Evolutionary conservation across 2,113 vertebrate genomes (phyloP).

Genomic region (Romanogobio albipinnatus): DNA sequence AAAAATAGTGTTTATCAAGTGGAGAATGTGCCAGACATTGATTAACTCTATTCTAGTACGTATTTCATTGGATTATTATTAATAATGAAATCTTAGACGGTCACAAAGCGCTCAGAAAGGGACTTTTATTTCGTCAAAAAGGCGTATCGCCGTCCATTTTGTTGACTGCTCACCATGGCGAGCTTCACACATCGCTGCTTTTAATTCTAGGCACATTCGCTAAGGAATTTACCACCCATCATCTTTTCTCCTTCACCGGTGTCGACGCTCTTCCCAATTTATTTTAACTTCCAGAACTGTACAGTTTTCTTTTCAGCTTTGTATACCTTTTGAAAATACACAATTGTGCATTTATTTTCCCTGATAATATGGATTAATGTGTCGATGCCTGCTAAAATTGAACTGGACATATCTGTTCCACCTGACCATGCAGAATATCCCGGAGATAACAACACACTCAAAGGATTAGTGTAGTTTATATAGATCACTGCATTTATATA

Average conservation of each 20-base stretch:
- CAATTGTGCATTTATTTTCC: slow-evolving; percentile 2
- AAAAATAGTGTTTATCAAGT: not conserved
- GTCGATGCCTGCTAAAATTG: not conserved
- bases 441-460: not conserved
- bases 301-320: not conserved
- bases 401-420: slow-evolving; percentile 29
- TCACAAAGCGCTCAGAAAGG: not conserved
- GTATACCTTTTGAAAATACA: not conserved
- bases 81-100: not conserved
- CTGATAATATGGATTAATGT: slow-evolving; percentile 18
- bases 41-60: not conserved
- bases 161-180: slow-evolving; percentile 35
- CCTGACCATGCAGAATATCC: slow-evolving; percentile 33
- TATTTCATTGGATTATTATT: not conserved
- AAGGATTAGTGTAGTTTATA: not conserved
- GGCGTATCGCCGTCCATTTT: slow-evolving; percentile 4
- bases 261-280: slow-evolving; percentile 4
- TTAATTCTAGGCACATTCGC: slow-evolving; percentile 52
- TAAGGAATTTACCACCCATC: slow-evolving; percentile 29
- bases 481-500: not conserved
- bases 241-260: not conserved
- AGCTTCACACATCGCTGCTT: slow-evolving; percentile 46
- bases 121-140: slow-evolving; percentile 39
- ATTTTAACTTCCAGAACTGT: not conserved
- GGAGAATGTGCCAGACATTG: not conserved